Conservation (phyloP, 2,113 vertebrate genomes). For the Amphilophus citrinellus region DNA sequence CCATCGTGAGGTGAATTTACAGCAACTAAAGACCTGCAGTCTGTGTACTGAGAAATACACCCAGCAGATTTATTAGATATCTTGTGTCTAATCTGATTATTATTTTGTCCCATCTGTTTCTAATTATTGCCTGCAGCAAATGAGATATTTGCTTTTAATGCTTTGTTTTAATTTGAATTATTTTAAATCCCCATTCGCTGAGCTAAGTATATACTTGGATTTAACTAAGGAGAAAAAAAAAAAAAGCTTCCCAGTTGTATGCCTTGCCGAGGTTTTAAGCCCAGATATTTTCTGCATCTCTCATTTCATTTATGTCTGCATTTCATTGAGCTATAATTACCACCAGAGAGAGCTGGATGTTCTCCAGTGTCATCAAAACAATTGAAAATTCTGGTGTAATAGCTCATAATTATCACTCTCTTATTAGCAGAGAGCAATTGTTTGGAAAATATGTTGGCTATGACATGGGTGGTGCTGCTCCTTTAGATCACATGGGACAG, state of each 20-base stretch:
- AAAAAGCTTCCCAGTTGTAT: conserved; percentile 41
- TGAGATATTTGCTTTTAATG: conserved; percentile 56
- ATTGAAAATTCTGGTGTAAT: conserved; percentile 62
- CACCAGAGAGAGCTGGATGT: conserved; percentile 54
- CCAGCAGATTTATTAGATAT: conserved; percentile 13
- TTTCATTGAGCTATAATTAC: conserved; percentile 71
- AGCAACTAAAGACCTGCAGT: conserved; percentile 9
- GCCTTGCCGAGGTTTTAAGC: conserved; percentile 47
- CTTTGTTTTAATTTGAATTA: conserved; percentile 55
- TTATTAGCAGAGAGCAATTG: conserved; percentile 62
- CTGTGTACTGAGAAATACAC: conserved; percentile 1
- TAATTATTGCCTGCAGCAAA: conserved; percentile 58
- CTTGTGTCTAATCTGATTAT: conserved; percentile 25
- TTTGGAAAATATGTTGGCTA: conserved; percentile 42
- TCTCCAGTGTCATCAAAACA: conserved; percentile 65
- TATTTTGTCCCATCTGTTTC: conserved; percentile 40
- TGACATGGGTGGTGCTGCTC: conserved; percentile 23
- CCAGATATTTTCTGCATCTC: conserved; percentile 61
- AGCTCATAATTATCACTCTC: conserved; percentile 56
- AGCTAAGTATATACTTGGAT: conserved; percentile 57
- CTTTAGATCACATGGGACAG: conserved; percentile 16
- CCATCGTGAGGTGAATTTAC: conserved; percentile 20
- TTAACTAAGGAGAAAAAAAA: conserved; percentile 57
- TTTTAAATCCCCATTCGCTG: conserved; percentile 52
- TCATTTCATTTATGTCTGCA: conserved; percentile 67